Evolutionary conservation across 2,113 vertebrate species (phyloP).

Genomic region (Tragelaphus imberbis): DNA sequence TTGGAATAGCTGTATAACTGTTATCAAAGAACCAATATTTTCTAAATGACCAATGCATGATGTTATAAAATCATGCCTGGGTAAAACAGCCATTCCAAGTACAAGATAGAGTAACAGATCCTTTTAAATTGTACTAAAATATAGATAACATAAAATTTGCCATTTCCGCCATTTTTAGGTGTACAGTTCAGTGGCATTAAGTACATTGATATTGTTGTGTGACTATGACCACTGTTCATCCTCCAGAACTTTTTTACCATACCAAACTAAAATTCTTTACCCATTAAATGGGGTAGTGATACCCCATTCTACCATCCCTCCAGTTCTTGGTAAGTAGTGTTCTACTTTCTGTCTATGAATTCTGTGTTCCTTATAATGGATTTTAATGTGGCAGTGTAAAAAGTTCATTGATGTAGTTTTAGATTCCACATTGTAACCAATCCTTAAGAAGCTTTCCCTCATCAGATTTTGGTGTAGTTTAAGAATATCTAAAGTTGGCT

Average conservation of each 20-base stretch:
- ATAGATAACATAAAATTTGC: background rate
- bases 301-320: background rate
- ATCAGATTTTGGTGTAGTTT: background rate
- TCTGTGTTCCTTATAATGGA: background rate
- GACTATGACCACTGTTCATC: background rate
- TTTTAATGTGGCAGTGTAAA: background rate
- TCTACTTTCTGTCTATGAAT: background rate
- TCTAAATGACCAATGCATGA: background rate
- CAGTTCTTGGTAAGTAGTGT: background rate
- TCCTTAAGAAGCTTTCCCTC: background rate
- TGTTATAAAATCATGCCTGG: background rate
- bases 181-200: background rate
- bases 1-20: background rate
- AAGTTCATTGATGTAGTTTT: background rate
- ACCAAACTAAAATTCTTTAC: background rate
- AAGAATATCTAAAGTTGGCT: background rate
- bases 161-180: background rate
- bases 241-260: background rate
- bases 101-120: background rate
- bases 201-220: background rate
- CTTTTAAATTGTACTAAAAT: background rate
- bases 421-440: background rate
- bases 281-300: background rate
- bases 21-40: background rate
- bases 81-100: background rate